A percentile compares a stretch with the other conserved stretches of the same genome.
These are phyloP conservation scores for Paracentrotus lividus DNA, from an alignment of 53 echinoderm and acorn worm genomes.

Conservation along the genomic window DNA sequence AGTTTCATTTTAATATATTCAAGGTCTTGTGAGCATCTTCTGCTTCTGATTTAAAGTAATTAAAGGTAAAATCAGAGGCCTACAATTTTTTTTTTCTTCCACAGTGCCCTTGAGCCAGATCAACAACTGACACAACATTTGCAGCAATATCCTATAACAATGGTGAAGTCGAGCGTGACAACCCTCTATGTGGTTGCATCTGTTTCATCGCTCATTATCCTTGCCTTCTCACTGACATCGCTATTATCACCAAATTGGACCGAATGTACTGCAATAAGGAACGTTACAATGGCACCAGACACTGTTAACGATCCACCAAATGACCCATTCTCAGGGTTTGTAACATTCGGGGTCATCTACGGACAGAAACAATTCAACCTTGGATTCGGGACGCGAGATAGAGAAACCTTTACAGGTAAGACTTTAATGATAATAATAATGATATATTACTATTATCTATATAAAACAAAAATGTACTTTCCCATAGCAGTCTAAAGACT, in stretches of 20 bases:
- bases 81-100: too few relatives aligned
- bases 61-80: too few relatives aligned
- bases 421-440: too few relatives aligned
- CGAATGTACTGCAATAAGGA: conserved; percentile 10
- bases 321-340: conserved; percentile 46
- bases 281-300: background rate
- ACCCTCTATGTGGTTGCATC: conserved; percentile 25
- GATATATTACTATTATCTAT: too few relatives aligned
- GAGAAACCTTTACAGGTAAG: conserved; percentile 71
- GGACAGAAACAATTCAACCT: conserved; percentile 79
- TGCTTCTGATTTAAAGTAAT: too few relatives aligned
- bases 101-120: too few relatives aligned
- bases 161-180: background rate
- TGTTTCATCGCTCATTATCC: background rate
- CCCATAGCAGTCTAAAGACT: too few relatives aligned
- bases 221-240: background rate
- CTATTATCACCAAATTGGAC: conserved; percentile 60
- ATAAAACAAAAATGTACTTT: too few relatives aligned
- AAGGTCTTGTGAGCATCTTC: too few relatives aligned
- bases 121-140: background rate
- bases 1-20: too few relatives aligned
- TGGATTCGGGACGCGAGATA: conserved; percentile 74
- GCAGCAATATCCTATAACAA: background rate
- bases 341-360: conserved; percentile 77
- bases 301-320: background rate